These are phyloP conservation scores for Cheilosia vulpina DNA, from an alignment of 2,888 invertebrate species.

Conservation along the genomic window DNA sequence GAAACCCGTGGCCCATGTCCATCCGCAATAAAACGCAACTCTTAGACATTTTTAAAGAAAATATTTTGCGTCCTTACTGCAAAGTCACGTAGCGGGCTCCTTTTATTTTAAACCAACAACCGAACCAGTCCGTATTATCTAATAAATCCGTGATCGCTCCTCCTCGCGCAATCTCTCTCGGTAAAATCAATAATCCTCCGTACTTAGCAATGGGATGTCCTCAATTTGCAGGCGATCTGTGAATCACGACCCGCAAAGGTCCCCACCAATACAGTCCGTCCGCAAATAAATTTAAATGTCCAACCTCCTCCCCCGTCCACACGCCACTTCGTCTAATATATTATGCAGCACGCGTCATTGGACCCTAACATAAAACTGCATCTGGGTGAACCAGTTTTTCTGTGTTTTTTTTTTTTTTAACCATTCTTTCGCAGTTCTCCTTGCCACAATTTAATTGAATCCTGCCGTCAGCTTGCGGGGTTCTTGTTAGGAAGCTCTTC, in stretches of 20 bases:
- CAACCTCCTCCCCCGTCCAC: not conserved
- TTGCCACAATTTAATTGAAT: constrained; percentile 58
- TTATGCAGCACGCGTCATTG: constrained; percentile 57
- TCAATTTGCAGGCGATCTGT: constrained; percentile 56
- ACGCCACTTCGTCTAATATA: constrained; percentile 15
- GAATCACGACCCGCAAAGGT: constrained; percentile 29
- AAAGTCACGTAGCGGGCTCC: constrained; percentile 49
- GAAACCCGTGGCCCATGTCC: constrained; percentile 12
- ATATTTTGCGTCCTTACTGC: constrained; percentile 17
- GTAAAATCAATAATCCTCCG: constrained; percentile 62
- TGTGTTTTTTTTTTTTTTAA: not conserved
- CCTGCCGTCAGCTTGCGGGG: constrained; percentile 40
- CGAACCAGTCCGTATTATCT: constrained; percentile 35
- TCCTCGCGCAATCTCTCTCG: not conserved
- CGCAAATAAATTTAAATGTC: constrained; percentile 63
- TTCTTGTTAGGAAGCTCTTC: constrained; percentile 23
- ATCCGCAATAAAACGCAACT: constrained; percentile 14
- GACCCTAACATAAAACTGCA: constrained; percentile 26
- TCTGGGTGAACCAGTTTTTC: constrained; percentile 10
- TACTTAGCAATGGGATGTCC: constrained; percentile 29
- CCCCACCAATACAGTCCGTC: not conserved
- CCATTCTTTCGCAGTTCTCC: not conserved
- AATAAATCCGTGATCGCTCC: constrained; percentile 48
- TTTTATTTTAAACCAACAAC: constrained; percentile 14
- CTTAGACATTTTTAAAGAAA: constrained; percentile 20